phyloP scores from a whole-genome alignment of 1,140 invertebrate species.

The Vanessa tameamea region DNA sequence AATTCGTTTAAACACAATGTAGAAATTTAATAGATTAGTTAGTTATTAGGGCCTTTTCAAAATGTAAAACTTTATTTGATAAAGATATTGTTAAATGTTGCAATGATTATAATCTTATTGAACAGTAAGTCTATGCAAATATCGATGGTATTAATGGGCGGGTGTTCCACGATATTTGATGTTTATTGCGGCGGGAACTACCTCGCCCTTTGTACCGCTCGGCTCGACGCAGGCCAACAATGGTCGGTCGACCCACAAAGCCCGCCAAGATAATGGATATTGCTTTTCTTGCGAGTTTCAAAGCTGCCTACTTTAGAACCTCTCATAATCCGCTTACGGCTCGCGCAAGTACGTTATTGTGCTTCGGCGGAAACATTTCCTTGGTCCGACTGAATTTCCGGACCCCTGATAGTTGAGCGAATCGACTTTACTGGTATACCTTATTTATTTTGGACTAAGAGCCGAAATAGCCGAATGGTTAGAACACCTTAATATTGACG shows the following conservation, averaged over 20 bases:
- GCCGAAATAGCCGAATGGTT: too few relatives aligned
- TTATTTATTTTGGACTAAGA: not conserved
- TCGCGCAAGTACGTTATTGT: slow-evolving; percentile 70
- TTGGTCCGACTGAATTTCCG: slow-evolving; percentile 40
- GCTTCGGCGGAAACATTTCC: slow-evolving; percentile 68
- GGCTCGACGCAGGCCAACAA: slow-evolving; percentile 53
- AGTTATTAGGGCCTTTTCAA: too few relatives aligned
- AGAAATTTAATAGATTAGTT: too few relatives aligned
- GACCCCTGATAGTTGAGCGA: slow-evolving; percentile 16
- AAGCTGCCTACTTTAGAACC: slow-evolving; percentile 70
- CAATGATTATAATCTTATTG: not conserved
- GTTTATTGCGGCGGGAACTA: slow-evolving; percentile 21
- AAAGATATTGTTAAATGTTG: too few relatives aligned
- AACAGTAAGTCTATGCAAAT: slow-evolving; percentile 4
- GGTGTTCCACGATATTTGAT: slow-evolving; percentile 27
- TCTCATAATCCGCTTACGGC: slow-evolving; percentile 75
- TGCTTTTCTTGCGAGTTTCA: slow-evolving; percentile 77
- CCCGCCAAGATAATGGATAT: slow-evolving; percentile 75
- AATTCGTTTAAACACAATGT: too few relatives aligned
- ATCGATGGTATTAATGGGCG: slow-evolving; percentile 8
- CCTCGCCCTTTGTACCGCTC: slow-evolving; percentile 21
- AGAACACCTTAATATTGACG: too few relatives aligned
- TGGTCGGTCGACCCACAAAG: slow-evolving; percentile 65
- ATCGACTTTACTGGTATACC: slow-evolving; percentile 5
- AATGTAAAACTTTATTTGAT: too few relatives aligned